Evolutionary conservation across 2,888 invertebrate species (phyloP).

Genomic region (Rhyacophila evoluta): DNA sequence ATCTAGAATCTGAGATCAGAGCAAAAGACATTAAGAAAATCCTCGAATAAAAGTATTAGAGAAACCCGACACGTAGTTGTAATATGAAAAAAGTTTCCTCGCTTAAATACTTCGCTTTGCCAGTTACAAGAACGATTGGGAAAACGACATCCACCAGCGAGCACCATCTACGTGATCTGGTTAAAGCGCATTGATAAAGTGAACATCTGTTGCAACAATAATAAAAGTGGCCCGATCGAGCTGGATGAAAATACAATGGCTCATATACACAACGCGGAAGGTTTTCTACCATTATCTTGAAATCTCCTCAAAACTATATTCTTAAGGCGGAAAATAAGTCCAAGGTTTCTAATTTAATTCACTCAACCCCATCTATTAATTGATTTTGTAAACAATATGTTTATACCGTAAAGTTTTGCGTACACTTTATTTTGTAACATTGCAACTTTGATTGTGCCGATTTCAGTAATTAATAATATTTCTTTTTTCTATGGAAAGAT

Average conservation of each 20-base stretch:
- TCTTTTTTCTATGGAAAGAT: too few species aligned
- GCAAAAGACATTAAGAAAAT: constrained; percentile 3
- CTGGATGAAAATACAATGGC: background rate
- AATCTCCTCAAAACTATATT: too few species aligned
- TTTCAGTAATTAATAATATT: too few species aligned
- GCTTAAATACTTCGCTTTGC: constrained; percentile 15
- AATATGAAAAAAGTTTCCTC: constrained; percentile 15
- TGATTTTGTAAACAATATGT: too few species aligned
- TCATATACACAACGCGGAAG: background rate
- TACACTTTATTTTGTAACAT: too few species aligned
- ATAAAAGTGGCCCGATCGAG: background rate
- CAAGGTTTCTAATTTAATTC: too few species aligned
- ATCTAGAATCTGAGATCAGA: background rate
- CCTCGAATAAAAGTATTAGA: constrained; percentile 10
- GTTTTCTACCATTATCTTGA: background rate
- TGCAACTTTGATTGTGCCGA: too few species aligned
- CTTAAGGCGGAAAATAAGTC: too few species aligned
- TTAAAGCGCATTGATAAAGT: constrained; percentile 21
- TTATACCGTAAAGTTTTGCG: too few species aligned
- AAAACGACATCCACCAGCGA: constrained; percentile 11
- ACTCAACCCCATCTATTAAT: too few species aligned
- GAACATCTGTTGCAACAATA: constrained; percentile 24
- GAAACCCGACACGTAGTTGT: constrained; percentile 4
- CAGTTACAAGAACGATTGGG: constrained; percentile 22
- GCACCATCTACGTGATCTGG: constrained; percentile 1